Conservation (phyloP, 2,888 invertebrate species). For the Tetheella fluctuosa region DNA sequence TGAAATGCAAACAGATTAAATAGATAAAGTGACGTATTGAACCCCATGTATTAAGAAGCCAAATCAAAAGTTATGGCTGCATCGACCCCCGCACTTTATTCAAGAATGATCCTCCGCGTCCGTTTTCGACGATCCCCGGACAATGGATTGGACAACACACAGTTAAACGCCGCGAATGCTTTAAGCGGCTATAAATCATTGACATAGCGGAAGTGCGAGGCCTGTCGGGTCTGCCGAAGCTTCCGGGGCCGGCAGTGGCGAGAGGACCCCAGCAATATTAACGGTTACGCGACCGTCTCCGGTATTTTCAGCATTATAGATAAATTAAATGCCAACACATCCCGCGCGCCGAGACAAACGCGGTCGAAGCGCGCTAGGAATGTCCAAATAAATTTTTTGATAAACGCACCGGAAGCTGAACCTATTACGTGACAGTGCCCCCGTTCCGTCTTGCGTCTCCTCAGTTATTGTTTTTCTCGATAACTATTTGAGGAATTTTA, state of each 20-base stretch:
- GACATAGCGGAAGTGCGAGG: conserved; percentile 81
- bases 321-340: conserved; percentile 82
- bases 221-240: conserved; percentile 31
- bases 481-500: conserved; percentile 70
- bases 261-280: conserved; percentile 65
- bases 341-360: conserved; percentile 66
- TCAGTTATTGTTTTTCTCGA: conserved; percentile 78
- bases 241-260: conserved; percentile 31
- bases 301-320: conserved; percentile 78
- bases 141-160: conserved; percentile 78
- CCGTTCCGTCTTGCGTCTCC: conserved; percentile 67
- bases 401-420: conserved; percentile 79
- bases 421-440: conserved; percentile 80
- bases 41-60: conserved; percentile 67
- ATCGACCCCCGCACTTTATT: conserved; percentile 71
- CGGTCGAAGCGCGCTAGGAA: conserved; percentile 72
- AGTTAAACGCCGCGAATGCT: conserved; percentile 76
- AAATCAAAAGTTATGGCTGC: conserved; percentile 70
- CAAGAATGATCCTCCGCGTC: conserved; percentile 71
- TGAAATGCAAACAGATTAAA: conserved; percentile 58
- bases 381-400: conserved; percentile 82
- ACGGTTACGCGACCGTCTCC: conserved; percentile 68
- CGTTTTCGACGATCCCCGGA: conserved; percentile 71
- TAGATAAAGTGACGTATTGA: conserved; percentile 55
- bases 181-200: conserved; percentile 78